Percentiles rank a stretch among this genome's conserved stretches.
phyloP scores from a whole-genome alignment of 2,888 invertebrate species.

The Arge pagana region DNA sequence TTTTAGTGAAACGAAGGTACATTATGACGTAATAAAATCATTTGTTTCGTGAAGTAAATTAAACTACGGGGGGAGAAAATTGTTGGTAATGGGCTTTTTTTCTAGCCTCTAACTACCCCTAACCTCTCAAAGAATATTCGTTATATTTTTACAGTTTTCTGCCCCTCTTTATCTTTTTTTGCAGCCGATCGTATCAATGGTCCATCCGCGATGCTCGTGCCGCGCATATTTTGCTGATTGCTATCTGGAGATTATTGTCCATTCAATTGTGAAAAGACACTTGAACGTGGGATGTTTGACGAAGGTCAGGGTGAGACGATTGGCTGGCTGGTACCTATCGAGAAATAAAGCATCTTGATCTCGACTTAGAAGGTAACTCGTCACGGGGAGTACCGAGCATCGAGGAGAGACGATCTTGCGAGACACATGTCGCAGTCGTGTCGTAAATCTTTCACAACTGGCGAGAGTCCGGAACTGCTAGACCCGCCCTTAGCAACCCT shows the following conservation, averaged over 20 bases:
- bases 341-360: background rate
- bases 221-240: background rate
- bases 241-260: background rate
- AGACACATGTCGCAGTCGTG: slow-evolving; percentile 38
- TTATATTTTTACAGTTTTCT: too few relatives aligned
- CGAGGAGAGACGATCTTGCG: slow-evolving; percentile 23
- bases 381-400: background rate
- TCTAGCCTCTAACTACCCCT: too few relatives aligned
- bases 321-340: background rate
- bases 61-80: too few relatives aligned
- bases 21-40: too few relatives aligned
- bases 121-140: too few relatives aligned
- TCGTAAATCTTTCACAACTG: slow-evolving; percentile 42
- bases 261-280: background rate
- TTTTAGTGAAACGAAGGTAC: too few relatives aligned
- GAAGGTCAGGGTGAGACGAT: background rate
- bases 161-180: too few relatives aligned
- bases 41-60: too few relatives aligned
- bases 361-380: background rate
- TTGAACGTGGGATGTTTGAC: too few relatives aligned
- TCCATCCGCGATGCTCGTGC: too few relatives aligned
- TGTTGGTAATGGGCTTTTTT: too few relatives aligned
- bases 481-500: slow-evolving; percentile 31
- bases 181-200: too few relatives aligned
- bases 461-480: slow-evolving; percentile 23